Percentiles rank a stretch among this genome's conserved stretches.
phyloP scores from a whole-genome alignment of 2,113 vertebrate genomes.

The Gasterosteus nipponicus region DNA sequence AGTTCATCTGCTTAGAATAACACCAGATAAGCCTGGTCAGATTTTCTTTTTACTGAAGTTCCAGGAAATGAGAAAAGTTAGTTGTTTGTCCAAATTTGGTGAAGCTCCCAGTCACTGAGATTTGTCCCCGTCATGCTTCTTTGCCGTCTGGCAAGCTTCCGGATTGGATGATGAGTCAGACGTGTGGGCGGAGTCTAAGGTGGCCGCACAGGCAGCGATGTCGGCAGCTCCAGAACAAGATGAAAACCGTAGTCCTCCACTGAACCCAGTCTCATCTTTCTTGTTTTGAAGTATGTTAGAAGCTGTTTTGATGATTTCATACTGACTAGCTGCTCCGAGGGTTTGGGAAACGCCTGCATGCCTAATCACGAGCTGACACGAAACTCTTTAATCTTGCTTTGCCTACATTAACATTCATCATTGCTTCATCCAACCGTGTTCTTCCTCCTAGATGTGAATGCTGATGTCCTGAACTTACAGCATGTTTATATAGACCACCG shows the following conservation, averaged over 20 bases:
- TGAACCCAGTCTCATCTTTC: slow-evolving; percentile 16
- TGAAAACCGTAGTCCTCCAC: slow-evolving; percentile 35
- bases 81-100: slow-evolving; percentile 11
- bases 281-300: slow-evolving; percentile 43
- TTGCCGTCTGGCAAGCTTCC: slow-evolving; percentile 25
- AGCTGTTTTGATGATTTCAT: slow-evolving; percentile 48
- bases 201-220: slow-evolving; percentile 12
- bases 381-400: slow-evolving; percentile 29
- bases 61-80: not conserved
- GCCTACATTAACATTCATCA: slow-evolving; percentile 11
- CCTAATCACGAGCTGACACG: slow-evolving; percentile 38
- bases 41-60: not conserved
- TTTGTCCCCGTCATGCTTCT: slow-evolving; percentile 28
- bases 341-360: slow-evolving; percentile 31
- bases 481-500: not conserved
- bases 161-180: slow-evolving; percentile 49
- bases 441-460: not conserved
- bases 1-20: slow-evolving; percentile 5
- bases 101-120: not conserved
- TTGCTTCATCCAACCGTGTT: not conserved
- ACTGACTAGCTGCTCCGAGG: slow-evolving; percentile 16
- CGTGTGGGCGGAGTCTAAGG: slow-evolving; percentile 34
- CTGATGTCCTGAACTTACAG: not conserved
- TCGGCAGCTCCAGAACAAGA: slow-evolving; percentile 35
- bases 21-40: not conserved